phyloP scores from a whole-genome alignment of 2,888 invertebrate species.

The Globia sparganii region DNA sequence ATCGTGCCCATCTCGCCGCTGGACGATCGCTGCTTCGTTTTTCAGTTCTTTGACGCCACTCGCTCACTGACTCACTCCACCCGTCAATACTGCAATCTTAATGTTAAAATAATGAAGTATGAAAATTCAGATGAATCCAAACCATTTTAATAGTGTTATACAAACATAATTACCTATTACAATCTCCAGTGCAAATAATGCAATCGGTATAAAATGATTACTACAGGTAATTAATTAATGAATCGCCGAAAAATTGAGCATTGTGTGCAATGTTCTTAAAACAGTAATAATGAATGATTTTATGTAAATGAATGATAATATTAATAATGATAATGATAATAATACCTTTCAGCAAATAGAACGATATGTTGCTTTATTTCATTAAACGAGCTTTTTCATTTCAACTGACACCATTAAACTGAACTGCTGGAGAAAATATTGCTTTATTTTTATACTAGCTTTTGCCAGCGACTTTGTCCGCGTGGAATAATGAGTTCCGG shows the following conservation, averaged over 20 bases:
- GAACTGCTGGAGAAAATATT: neutral
- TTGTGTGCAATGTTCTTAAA: neutral
- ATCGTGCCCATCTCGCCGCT: too few species aligned
- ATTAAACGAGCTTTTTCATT: neutral
- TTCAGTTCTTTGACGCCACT: too few species aligned
- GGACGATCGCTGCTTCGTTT: too few species aligned
- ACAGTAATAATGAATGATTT: slow-evolving; percentile 24
- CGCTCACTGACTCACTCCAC: neutral
- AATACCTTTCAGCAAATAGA: neutral
- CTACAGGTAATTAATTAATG: slow-evolving; percentile 27
- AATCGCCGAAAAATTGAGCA: slow-evolving; percentile 21
- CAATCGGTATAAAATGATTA: slow-evolving; percentile 19
- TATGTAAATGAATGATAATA: slow-evolving; percentile 15
- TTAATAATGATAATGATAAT: too few species aligned
- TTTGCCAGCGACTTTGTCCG: too few species aligned
- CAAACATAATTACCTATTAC: neutral
- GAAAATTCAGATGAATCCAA: neutral
- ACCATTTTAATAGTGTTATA: slow-evolving; percentile 3
- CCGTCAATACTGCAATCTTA: neutral
- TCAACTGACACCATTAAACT: neutral
- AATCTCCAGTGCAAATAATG: slow-evolving; percentile 22
- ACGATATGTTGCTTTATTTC: neutral
- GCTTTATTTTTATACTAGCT: too few species aligned
- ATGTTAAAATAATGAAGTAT: neutral
- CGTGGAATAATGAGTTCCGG: too few species aligned